These are phyloP conservation scores for Lophius piscatorius DNA, from an alignment of 2,113 vertebrate genomes.

Conservation along the genomic window DNA sequence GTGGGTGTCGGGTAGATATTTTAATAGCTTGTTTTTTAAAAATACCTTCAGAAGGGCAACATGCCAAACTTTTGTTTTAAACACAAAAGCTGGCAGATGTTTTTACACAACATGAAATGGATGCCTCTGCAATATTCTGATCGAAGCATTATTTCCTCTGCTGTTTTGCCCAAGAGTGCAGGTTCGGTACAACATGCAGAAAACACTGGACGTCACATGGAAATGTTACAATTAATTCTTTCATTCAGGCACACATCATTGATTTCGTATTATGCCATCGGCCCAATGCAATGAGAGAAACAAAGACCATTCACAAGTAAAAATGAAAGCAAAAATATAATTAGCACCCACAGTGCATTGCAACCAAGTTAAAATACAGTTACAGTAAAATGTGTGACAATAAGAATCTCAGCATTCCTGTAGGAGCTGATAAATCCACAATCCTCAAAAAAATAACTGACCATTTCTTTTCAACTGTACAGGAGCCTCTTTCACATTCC, in stretches of 20 bases:
- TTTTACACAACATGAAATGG: constrained; percentile 30
- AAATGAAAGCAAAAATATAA: background rate
- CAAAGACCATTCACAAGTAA: background rate
- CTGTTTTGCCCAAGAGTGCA: background rate
- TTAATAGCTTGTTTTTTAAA: constrained; percentile 58
- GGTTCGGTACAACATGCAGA: background rate
- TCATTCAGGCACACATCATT: constrained; percentile 1
- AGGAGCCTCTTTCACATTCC: background rate
- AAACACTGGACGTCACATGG: background rate
- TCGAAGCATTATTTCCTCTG: constrained; percentile 14
- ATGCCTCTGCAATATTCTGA: constrained; percentile 2
- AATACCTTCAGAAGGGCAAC: constrained; percentile 59
- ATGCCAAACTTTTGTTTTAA: constrained; percentile 38
- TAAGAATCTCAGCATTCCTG: background rate
- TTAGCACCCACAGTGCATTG: too few species aligned
- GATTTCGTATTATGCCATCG: constrained; percentile 6
- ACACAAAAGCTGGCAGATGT: constrained; percentile 31
- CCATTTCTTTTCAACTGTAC: background rate
- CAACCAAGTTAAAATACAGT: too few species aligned
- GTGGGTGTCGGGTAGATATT: constrained; percentile 28
- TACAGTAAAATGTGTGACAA: too few species aligned
- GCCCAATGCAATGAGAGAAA: background rate
- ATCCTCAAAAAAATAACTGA: background rate
- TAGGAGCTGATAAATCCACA: background rate
- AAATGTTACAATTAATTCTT: background rate